Evolutionary conservation across 2,888 invertebrate species (phyloP).

Genomic region (Eristalinus aeneus): DNA sequence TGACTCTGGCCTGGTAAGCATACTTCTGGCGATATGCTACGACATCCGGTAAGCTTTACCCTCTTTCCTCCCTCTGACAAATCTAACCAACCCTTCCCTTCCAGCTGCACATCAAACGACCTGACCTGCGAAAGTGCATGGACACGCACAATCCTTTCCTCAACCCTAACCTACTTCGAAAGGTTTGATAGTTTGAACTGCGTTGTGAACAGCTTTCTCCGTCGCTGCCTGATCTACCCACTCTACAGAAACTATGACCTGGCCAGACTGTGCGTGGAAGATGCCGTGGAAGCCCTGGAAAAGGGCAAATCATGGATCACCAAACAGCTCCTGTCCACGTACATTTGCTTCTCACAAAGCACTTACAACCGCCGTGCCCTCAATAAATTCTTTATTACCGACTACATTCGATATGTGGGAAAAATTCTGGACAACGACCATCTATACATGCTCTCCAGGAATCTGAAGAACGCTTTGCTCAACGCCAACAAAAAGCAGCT

Average conservation of each 20-base stretch:
- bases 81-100: background rate
- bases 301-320: constrained; percentile 76
- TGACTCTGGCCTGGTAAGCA: constrained; percentile 78
- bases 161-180: constrained; percentile 77
- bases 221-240: constrained; percentile 78
- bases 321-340: constrained; percentile 77
- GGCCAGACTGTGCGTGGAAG: constrained; percentile 76
- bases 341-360: constrained; percentile 73
- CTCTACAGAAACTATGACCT: constrained; percentile 78
- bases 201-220: constrained; percentile 77
- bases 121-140: constrained; percentile 78
- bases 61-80: background rate
- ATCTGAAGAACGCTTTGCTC: constrained; percentile 77
- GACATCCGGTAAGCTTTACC: constrained; percentile 78
- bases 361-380: constrained; percentile 74
- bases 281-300: constrained; percentile 77
- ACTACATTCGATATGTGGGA: constrained; percentile 77
- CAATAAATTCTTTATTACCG: constrained; percentile 76
- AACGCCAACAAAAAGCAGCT: constrained; percentile 76
- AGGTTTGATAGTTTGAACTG: constrained; percentile 75
- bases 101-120: constrained; percentile 77
- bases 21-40: constrained; percentile 78
- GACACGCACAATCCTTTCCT: constrained; percentile 78
- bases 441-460: constrained; percentile 75
- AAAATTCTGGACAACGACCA: constrained; percentile 72